These are phyloP conservation scores for Lapara coniferarum DNA, from an alignment of 2,888 invertebrate species.

Conservation along the genomic window DNA sequence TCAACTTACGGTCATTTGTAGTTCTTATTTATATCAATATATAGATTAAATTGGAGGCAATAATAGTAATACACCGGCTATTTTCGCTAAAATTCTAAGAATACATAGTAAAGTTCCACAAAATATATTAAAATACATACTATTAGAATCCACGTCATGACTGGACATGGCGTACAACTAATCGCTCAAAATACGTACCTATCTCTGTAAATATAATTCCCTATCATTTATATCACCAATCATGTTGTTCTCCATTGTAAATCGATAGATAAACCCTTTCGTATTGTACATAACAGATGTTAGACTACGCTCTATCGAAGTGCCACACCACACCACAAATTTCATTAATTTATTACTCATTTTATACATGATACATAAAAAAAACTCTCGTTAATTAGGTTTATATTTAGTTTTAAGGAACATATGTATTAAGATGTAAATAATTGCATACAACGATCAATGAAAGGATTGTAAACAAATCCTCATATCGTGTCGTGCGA, in stretches of 20 bases:
- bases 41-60: not conserved
- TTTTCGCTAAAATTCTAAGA: slow-evolving; percentile 21
- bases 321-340: slow-evolving; percentile 74
- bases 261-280: slow-evolving; percentile 38
- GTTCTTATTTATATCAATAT: not conserved
- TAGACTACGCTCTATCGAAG: slow-evolving; percentile 52
- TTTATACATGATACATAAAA: slow-evolving; percentile 62
- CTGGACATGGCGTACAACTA: slow-evolving; percentile 66
- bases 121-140: slow-evolving; percentile 23
- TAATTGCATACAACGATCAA: slow-evolving; percentile 56
- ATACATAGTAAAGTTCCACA: not conserved
- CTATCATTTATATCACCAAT: slow-evolving; percentile 47
- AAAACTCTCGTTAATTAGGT: slow-evolving; percentile 76
- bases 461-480: slow-evolving; percentile 44
- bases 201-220: slow-evolving; percentile 69
- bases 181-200: slow-evolving; percentile 63
- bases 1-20: not conserved
- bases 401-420: slow-evolving; percentile 69
- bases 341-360: slow-evolving; percentile 82
- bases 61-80: not conserved
- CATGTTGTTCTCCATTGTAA: slow-evolving; percentile 45
- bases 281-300: slow-evolving; percentile 64
- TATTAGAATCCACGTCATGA: slow-evolving; percentile 67
- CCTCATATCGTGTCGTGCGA: slow-evolving; percentile 40
- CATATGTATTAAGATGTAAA: slow-evolving; percentile 76